These are phyloP conservation scores for Stratiolaelaps scimitus DNA, from an alignment of 1,140 invertebrate species.

Conservation along the genomic window DNA sequence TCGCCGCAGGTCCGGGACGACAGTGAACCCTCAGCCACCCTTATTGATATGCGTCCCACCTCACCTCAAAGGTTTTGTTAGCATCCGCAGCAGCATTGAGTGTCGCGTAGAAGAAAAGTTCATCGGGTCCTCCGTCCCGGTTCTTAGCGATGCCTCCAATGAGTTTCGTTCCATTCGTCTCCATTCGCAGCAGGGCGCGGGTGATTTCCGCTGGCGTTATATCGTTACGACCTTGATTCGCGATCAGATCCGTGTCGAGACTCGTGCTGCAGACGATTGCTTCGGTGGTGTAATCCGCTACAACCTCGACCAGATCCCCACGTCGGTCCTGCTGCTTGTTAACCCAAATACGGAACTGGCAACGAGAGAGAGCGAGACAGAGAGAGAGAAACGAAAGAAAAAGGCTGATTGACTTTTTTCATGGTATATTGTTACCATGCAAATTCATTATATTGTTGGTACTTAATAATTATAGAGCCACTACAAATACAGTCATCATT, in stretches of 20 bases:
- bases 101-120: constrained; percentile 40
- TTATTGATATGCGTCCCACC: too few relatives aligned
- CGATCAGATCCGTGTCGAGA: constrained; percentile 34
- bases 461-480: too few relatives aligned
- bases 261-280: constrained; percentile 34
- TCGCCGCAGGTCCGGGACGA: too few relatives aligned
- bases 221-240: constrained; percentile 35
- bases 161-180: constrained; percentile 37
- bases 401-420: too few relatives aligned
- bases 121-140: constrained; percentile 41
- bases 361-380: too few relatives aligned
- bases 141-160: constrained; percentile 36
- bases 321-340: constrained; percentile 36
- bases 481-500: too few relatives aligned
- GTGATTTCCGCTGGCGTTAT: constrained; percentile 31
- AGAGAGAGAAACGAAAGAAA: too few relatives aligned
- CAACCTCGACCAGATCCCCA: constrained; percentile 35
- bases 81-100: constrained; percentile 42
- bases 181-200: constrained; percentile 33
- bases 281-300: constrained; percentile 32
- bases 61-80: constrained; percentile 40
- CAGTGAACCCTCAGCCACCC: too few relatives aligned
- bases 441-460: too few relatives aligned
- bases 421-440: too few relatives aligned
- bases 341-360: constrained; percentile 34